phyloP scores from a whole-genome alignment of 2,113 vertebrate species.

The Craseonycteris thonglongyai region DNA sequence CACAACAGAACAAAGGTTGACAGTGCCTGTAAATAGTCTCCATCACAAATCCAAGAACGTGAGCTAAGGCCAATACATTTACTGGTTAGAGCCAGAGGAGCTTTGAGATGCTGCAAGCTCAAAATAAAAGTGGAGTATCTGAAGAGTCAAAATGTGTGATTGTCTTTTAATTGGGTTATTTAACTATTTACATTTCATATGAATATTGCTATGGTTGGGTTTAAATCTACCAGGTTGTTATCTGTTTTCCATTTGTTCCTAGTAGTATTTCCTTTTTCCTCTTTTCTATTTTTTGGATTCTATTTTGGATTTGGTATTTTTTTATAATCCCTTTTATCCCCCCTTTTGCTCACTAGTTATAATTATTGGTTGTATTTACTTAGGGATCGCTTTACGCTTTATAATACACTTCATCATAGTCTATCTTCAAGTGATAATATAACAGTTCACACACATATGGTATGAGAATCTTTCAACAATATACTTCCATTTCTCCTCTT shows the following conservation, averaged over 20 bases:
- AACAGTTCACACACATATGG: background rate
- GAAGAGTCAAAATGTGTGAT: background rate
- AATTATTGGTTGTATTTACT: background rate
- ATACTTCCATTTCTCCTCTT: background rate
- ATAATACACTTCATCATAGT: background rate
- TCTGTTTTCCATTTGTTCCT: background rate
- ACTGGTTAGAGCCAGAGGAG: background rate
- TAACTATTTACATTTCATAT: conserved; percentile 5
- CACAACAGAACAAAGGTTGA: background rate
- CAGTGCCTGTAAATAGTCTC: background rate
- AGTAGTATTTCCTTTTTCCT: background rate
- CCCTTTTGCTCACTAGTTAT: background rate
- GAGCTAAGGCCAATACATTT: background rate
- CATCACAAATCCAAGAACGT: background rate
- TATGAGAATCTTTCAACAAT: background rate
- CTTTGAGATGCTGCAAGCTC: background rate
- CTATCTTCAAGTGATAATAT: background rate
- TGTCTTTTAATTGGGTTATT: background rate
- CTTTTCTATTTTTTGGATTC: conserved; percentile 13
- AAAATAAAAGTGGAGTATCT: background rate
- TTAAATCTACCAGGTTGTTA: background rate
- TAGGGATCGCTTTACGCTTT: background rate
- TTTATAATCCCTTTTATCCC: background rate
- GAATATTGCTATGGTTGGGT: background rate
- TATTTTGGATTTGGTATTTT: background rate